These are phyloP conservation scores for Artibeus jamaicensis DNA, from an alignment of 2,797 vertebrate species.

Conservation along the genomic window DNA sequence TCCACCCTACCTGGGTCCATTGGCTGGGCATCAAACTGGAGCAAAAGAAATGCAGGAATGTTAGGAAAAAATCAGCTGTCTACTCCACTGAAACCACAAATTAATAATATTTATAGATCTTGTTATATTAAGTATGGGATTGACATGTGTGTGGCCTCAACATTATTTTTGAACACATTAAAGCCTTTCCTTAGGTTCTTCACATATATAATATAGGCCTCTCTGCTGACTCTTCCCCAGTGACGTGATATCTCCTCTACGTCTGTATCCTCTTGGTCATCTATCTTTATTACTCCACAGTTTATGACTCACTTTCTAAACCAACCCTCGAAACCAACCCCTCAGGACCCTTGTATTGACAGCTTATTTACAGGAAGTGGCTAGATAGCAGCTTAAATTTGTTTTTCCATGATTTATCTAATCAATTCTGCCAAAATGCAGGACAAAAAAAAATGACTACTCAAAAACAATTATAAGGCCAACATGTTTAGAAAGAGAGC, in stretches of 20 bases:
- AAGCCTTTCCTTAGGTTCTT: neutral
- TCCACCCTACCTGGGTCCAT: neutral
- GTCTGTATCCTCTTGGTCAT: neutral
- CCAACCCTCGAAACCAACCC: neutral
- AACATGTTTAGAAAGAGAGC: neutral
- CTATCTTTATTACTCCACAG: neutral
- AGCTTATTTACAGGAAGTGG: neutral
- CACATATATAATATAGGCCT: neutral
- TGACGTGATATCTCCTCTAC: neutral
- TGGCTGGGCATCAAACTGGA: neutral
- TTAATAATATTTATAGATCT: neutral
- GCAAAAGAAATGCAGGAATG: neutral
- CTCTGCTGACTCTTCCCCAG: neutral
- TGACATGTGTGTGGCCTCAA: neutral
- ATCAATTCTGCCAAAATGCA: neutral
- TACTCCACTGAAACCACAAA: neutral
- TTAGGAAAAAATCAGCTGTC: neutral
- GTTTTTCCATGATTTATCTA: neutral
- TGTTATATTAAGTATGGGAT: neutral
- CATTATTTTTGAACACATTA: neutral
- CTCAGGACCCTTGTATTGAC: neutral
- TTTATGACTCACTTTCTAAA: neutral
- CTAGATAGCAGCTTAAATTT: slow-evolving; percentile 3
- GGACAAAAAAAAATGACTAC: neutral
- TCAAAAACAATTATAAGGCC: slow-evolving; percentile 28